Evolutionary conservation across 2,888 invertebrate species (phyloP), one percentile per base, ranked within the genome.

Genomic region (Drosophila borborema): DNA sequence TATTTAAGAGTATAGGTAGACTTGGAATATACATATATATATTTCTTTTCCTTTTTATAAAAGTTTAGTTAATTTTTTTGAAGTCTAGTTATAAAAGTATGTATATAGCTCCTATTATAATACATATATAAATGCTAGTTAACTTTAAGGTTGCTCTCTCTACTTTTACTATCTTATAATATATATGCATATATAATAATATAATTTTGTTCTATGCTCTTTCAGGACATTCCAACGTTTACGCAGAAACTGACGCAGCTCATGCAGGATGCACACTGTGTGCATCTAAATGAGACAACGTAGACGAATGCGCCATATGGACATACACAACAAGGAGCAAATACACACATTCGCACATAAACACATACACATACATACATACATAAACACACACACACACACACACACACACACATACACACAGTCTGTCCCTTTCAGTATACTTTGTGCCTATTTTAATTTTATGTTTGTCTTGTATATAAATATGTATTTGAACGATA

Each of bases 201-300:
- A 16, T 1, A 23, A 18, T 16, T n/a, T n/a, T 23, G 10, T 4
- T 14, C 8, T 38, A 2, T 38, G 4, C 7, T 8, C 20, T 20
- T 20, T 16, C 80, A 93, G 93, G 93, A 93, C 91, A 91, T 93
- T 89, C 93, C 93, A 91, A 93, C 93, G 82, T 93, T 93, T 90
- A 91, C 93, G 72, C 91, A 92, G 81, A 92, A 92, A 83, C 89
- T 93, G 84, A 91, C 92, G 69, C 92, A 93, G 84, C 88, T 93
- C 59, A 91, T 93, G 80, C 92, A 93, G 82, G 93, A 93, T 88
- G 92, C 92, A 65, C 91, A 92, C 72, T 92, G 92, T 81, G 90
- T 87, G 80, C 91, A 92, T 80, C 84, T 92, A 40, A 86, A 91
- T 79, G 92, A 92, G 88, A 84, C 87, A 36, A 70, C 86, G 70